A percentile compares a stretch with the other conserved stretches of the same genome.
These are phyloP conservation scores for Oncopodura yosiiana DNA, from an alignment of 1,140 invertebrate species.

Conservation along the genomic window DNA sequence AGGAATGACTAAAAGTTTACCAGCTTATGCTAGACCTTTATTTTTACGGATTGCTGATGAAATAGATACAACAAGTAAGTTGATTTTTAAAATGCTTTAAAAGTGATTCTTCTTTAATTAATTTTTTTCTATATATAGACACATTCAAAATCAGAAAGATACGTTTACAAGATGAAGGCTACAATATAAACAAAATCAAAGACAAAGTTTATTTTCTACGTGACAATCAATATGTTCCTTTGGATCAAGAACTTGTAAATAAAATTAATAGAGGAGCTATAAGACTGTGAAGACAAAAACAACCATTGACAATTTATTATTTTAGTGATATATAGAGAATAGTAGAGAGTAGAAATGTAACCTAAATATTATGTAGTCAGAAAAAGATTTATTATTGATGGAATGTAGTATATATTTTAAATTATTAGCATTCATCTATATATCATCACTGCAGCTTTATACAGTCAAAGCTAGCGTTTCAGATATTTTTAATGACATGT, in stretches of 20 bases:
- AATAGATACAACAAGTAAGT: slow-evolving; percentile 74
- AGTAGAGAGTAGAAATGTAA: too few species aligned
- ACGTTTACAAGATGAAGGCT: slow-evolving; percentile 80
- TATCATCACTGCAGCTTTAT: too few species aligned
- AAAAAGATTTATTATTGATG: too few species aligned
- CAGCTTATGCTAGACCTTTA: slow-evolving; percentile 75
- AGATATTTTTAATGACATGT: too few species aligned
- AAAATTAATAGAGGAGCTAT: slow-evolving; percentile 51
- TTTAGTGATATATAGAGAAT: too few species aligned
- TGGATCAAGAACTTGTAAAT: slow-evolving; percentile 56
- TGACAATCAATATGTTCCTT: slow-evolving; percentile 47
- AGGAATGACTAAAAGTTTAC: slow-evolving; percentile 58
- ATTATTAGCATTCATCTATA: too few species aligned
- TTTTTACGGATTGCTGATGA: slow-evolving; percentile 71
- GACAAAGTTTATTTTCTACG: slow-evolving; percentile 67
- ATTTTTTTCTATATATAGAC: slow-evolving; percentile 44
- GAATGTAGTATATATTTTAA: too few species aligned
- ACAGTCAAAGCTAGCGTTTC: too few species aligned
- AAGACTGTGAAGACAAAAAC: slow-evolving; percentile 42
- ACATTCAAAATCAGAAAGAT: slow-evolving; percentile 90
- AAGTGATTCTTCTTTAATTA: neutral
- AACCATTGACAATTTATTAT: too few species aligned
- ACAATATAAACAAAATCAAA: slow-evolving; percentile 62
- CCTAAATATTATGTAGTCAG: too few species aligned
- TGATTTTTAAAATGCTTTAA: slow-evolving; percentile 1